Evolutionary conservation across 2,797 vertebrate species (phyloP).

Genomic region (Eulemur rubriventer): DNA sequence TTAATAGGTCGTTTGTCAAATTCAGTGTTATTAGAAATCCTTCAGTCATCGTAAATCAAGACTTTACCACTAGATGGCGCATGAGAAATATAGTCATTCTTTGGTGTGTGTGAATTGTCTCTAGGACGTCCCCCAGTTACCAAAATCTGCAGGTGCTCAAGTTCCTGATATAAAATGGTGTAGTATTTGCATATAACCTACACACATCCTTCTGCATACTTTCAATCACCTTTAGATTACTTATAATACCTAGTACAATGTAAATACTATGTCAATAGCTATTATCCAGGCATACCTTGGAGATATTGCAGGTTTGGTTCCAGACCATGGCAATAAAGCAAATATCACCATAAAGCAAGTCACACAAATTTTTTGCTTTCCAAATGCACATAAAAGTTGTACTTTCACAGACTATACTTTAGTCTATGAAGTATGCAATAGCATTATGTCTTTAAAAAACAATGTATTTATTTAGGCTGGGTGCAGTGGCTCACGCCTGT

Average conservation of each 20-base stretch:
- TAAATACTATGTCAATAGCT: neutral
- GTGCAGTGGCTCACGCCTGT: too few species aligned
- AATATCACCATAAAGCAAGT: neutral
- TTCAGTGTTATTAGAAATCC: neutral
- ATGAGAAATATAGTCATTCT: neutral
- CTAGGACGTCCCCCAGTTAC: neutral
- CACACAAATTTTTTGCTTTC: neutral
- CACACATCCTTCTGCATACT: neutral
- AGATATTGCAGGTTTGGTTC: neutral
- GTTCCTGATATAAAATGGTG: neutral
- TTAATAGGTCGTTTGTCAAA: conserved; percentile 1
- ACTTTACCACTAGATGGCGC: conserved; percentile 61
- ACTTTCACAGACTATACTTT: neutral
- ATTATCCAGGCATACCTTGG: neutral
- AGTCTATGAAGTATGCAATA: neutral
- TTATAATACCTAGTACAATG: neutral
- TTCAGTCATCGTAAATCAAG: neutral
- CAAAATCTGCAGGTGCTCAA: neutral
- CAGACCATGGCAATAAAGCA: neutral
- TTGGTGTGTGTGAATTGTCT: neutral
- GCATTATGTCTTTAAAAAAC: neutral
- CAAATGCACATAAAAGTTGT: neutral
- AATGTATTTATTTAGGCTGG: neutral
- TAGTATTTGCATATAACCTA: neutral
- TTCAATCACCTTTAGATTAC: neutral